Percentiles rank a stretch among this genome's conserved stretches.
phyloP scores from a whole-genome alignment of 2,113 vertebrate genomes.

The Callithrix jacchus region DNA sequence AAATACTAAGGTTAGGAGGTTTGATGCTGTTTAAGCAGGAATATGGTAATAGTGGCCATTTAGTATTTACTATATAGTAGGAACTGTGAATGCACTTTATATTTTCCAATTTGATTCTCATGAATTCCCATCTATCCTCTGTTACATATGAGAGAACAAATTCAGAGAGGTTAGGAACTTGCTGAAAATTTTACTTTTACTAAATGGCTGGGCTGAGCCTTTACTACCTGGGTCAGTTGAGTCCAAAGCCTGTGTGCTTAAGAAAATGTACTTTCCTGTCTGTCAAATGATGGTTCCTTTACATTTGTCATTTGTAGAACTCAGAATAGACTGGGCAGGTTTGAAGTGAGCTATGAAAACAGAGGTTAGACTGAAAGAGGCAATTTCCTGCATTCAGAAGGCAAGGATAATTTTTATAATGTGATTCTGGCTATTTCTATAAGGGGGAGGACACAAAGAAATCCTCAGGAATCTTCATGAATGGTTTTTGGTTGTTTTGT shows the following conservation, averaged over 20 bases:
- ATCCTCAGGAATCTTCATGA: not conserved
- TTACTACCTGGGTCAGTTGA: not conserved
- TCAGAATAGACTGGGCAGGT: not conserved
- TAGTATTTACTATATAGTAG: not conserved
- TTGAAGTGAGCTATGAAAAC: not conserved
- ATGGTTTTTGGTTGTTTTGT: not conserved
- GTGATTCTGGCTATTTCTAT: not conserved
- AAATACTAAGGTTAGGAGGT: not conserved
- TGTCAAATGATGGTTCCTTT: not conserved
- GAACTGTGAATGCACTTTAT: not conserved
- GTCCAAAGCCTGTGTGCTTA: not conserved
- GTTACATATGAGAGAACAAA: not conserved
- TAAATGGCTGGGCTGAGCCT: not conserved
- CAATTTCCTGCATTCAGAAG: not conserved
- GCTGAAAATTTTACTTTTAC: not conserved
- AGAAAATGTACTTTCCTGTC: not conserved
- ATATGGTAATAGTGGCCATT: not conserved
- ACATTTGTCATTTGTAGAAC: not conserved
- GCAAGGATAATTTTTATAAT: not conserved
- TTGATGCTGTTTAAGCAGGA: not conserved
- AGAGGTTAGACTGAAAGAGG: not conserved
- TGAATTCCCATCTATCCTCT: not conserved
- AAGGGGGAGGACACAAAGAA: not conserved
- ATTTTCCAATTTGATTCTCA: not conserved
- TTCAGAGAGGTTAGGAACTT: not conserved